Conservation (phyloP, 2,888 invertebrate species). For the Acanthosepion pharaonis region DNA sequence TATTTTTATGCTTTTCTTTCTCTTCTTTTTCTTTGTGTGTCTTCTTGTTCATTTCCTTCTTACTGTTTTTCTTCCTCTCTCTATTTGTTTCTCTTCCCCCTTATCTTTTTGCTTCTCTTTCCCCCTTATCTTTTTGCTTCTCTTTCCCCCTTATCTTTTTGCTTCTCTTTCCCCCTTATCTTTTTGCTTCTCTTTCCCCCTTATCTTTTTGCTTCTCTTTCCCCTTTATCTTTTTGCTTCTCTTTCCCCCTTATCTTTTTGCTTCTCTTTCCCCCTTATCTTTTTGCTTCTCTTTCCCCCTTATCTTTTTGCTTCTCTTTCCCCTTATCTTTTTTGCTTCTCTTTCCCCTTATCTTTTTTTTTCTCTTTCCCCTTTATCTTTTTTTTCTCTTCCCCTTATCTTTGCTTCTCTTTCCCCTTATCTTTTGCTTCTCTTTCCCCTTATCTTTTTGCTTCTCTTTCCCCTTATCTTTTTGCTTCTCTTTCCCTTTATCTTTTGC, state of each 20-base stretch:
- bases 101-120: not conserved
- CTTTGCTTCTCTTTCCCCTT: no score
- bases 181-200: not conserved
- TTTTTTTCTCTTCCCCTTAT: no score
- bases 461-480: no score
- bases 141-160: no score
- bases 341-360: not conserved
- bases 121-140: not conserved
- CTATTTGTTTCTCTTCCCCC: conserved; percentile 14
- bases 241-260: not conserved
- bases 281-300: not conserved
- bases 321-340: not conserved
- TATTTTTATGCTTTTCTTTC: not conserved
- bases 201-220: no score
- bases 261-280: not conserved
- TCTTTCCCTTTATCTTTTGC: no score
- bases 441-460: no score
- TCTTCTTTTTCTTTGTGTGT: conserved; percentile 42
- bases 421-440: no score
- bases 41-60: conserved; percentile 41
- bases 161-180: not conserved
- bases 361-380: not conserved
- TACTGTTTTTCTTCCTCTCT: not conserved
- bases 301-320: not conserved
- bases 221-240: no score